These are phyloP conservation scores for Pteronotus mesoamericanus DNA, from an alignment of 2,797 vertebrate species.

Conservation along the genomic window DNA sequence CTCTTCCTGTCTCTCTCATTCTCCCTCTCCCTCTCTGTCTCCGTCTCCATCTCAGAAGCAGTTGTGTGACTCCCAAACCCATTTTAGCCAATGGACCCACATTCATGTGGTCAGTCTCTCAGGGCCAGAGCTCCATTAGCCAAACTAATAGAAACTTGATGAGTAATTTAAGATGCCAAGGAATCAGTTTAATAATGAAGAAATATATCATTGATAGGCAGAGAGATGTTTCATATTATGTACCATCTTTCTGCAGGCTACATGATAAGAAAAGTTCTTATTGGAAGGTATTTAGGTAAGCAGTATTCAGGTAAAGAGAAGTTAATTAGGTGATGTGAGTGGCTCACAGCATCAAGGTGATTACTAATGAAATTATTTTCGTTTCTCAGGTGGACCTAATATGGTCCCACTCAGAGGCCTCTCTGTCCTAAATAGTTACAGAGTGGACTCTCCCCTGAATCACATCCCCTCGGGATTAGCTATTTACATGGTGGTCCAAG, in stretches of 20 bases:
- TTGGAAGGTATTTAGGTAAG: not conserved
- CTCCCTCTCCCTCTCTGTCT: not conserved
- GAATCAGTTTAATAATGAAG: not conserved
- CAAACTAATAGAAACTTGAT: not conserved
- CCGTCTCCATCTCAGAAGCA: not conserved
- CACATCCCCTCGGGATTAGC: rapidly evolving
- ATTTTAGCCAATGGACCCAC: not conserved
- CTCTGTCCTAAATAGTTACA: not conserved
- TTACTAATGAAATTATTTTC: not conserved
- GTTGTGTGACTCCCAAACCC: not conserved
- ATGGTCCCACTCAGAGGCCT: not conserved
- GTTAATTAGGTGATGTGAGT: not conserved
- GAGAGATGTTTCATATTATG: not conserved
- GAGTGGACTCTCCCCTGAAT: not conserved
- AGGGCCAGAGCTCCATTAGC: not conserved
- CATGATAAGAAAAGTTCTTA: not conserved
- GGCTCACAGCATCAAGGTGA: not conserved
- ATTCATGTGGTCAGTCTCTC: not conserved
- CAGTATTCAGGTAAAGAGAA: not conserved
- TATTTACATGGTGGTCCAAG: not conserved
- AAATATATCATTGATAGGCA: not conserved
- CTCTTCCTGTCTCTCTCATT: not conserved
- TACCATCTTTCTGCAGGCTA: not conserved
- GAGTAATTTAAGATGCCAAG: not conserved
- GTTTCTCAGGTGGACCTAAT: not conserved